Evolutionary conservation across 2,113 vertebrate species (phyloP), one percentile per base, ranked within the genome.

Genomic region (Rousettus leschenaultii): DNA sequence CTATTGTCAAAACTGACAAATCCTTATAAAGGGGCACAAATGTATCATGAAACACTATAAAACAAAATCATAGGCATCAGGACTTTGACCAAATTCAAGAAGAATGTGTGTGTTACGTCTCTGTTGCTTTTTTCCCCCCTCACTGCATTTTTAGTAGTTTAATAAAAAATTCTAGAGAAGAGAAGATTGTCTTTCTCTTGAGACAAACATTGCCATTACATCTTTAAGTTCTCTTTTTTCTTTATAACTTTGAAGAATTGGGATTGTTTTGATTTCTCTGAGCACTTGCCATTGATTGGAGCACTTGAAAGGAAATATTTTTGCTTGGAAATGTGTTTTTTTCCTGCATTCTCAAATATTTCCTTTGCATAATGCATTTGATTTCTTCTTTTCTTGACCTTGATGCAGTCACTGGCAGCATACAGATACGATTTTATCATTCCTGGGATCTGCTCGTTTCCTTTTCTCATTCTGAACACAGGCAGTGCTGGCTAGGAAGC

Each of bases 311-410:
- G 84, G 89, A 61, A 71, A 43, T 51, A 16, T 51, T 77, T 82
- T n/a, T 73, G 40, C 78, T 83, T 84, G 33, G 74, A 83, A 86
- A n/a, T 79, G n/a, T 63, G 55, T 13, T 51, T 51, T 16, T 84
- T 89, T 92, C 93, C 48, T 45, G 53, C 48, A 63, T 93, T 86
- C 26, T 89, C 35, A 91, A 88, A 24, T 86, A 79, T 79, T 86
- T 94, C 43, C 45, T 87, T 71, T 88, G 61, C 73, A 89, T 95
- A 82, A 40, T 70, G 35, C 22, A 79, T 74, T 88, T 91, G 45
- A 53, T 91, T 93, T 91, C 55, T 51, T 80, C 55, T 79, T 84
- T 28, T 57, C 30, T 75, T 96, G 90, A 74, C 90, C 75, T 95
- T 84, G 48, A 38, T 33, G 14, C 24, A 21, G 38, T 33, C 45